Conservation (phyloP, 2,113 vertebrate genomes). For the Haliaeetus leucogaster region DNA sequence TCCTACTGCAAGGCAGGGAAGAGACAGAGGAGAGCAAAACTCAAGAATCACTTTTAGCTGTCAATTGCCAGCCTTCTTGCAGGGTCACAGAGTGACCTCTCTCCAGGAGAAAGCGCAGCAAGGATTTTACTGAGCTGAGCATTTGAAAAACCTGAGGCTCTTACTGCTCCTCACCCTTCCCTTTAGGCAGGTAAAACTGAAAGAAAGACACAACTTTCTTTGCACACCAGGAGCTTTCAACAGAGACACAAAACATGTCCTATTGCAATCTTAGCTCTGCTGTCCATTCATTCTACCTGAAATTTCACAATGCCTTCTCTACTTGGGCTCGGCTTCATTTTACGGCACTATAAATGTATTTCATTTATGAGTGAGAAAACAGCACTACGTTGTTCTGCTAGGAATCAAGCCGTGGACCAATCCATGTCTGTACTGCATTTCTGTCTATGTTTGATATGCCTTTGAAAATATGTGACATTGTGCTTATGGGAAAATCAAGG, state of each 20-base stretch:
- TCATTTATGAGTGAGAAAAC: background rate
- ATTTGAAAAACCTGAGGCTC: background rate
- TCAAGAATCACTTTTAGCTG: background rate
- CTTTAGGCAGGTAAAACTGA: background rate
- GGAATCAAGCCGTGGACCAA: background rate
- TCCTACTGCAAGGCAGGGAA: background rate
- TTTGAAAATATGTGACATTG: background rate
- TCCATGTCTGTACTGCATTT: background rate
- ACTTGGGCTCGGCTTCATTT: background rate
- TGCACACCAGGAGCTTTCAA: background rate
- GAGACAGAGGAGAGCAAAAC: background rate
- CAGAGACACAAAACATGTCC: background rate
- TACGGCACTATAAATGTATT: background rate
- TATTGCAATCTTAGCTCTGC: background rate
- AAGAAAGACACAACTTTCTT: background rate
- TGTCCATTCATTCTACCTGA: background rate
- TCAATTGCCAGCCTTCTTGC: background rate
- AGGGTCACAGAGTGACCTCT: background rate
- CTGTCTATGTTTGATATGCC: background rate
- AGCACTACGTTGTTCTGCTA: background rate
- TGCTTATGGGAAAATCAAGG: background rate
- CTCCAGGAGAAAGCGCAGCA: background rate
- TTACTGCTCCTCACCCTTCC: background rate
- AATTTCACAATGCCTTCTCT: background rate
- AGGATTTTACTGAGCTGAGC: background rate